Percentiles rank a stretch among this genome's conserved stretches.
Conservation (phyloP, 2,113 vertebrate genomes). For the Phrynosoma platyrhinos region DNA sequence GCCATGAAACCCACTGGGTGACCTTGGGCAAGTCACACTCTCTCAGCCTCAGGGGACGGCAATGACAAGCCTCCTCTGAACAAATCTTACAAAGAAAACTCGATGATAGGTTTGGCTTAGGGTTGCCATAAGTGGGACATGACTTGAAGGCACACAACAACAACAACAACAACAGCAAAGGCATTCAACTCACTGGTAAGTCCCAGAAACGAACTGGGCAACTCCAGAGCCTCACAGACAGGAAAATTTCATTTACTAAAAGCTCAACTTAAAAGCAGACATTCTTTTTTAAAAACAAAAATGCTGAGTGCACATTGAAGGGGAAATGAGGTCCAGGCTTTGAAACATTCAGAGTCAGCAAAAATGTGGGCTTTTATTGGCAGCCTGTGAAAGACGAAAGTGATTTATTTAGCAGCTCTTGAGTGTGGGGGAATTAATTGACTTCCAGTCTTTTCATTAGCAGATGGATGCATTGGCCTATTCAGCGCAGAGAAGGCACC, state of each 20-base stretch:
- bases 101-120: slow-evolving; percentile 74
- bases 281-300: background rate
- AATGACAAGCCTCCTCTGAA: too few relatives aligned
- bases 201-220: background rate
- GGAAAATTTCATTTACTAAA: background rate
- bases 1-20: too few relatives aligned
- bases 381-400: background rate
- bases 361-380: background rate
- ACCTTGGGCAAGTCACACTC: too few relatives aligned
- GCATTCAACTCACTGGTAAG: background rate
- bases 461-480: background rate
- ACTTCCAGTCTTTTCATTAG: background rate
- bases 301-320: background rate
- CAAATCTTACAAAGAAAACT: too few relatives aligned
- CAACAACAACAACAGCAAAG: slow-evolving; percentile 74
- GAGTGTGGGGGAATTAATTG: background rate
- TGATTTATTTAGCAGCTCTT: background rate
- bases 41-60: too few relatives aligned
- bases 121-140: slow-evolving; percentile 66
- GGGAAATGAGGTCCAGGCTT: background rate
- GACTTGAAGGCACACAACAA: slow-evolving; percentile 79
- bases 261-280: background rate
- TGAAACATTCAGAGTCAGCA: background rate
- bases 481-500: background rate
- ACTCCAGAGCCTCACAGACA: background rate